Base-by-base conservation (phyloP, 2,113 vertebrate genomes). In the Acanthisitta chloris region DNA sequence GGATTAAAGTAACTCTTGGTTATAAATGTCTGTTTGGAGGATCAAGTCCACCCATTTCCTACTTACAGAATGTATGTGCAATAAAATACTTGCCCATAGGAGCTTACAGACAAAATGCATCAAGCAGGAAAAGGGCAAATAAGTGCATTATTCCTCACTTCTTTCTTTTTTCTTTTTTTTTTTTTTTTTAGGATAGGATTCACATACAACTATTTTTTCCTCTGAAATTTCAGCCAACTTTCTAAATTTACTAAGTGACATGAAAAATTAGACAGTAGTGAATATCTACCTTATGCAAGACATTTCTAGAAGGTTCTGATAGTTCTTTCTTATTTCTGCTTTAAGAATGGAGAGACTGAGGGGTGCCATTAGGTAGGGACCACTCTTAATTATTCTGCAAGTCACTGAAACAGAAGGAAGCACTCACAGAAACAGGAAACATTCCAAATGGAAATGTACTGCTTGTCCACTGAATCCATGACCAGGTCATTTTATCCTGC, bases 81-180 rank as follows among this genome's bases (percentile, higher is more conserved):
- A 19, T 5, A 74, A 43, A 59, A 28, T 6, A 13, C 17, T 55
- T 84, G 38, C 17, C 33, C 42, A 34, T 46, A 40, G 28, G 29
- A 84, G 4, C 4, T 87, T 69, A 29, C 3, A 12, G 23, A 57
- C 43, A 42, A 72, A 81, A 71, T 10, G 40, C 7, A 54, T 20
- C 9, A 58, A 54, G 28, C 4, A 69, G 12, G 48, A 64, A 64
- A 52, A 65, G 6, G 12, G 1, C 64, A 40, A 46, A 17, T 34
- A 43, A 45, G 1, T n/a, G 17, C 13, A 51, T 1, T 59, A 15
- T 51, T 72, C 2, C 7, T 5, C 8, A 12, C 4, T 11, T 26
- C 8, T 64, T 51, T 17, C 1, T 29, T 76, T 71, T 54, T 33
- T 26, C 6, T n/a, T n/a, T n/a, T n/a, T n/a, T n/a, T 40, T 43